These are phyloP conservation scores for rat (Rattus norvegicus) DNA, from an alignment of 2,113 vertebrate genomes.

Conservation along the genomic window DNA sequence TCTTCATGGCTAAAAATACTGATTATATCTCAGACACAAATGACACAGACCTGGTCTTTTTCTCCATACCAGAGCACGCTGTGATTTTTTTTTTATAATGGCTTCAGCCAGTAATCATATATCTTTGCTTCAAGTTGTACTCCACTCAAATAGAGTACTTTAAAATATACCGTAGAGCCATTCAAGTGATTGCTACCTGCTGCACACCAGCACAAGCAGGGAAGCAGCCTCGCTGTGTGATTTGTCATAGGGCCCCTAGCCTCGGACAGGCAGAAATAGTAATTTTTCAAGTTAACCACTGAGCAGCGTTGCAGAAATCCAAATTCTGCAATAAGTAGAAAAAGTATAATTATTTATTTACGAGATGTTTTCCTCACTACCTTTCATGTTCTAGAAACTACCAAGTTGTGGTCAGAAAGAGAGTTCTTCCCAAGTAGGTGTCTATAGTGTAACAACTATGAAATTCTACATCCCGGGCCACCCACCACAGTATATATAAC, in stretches of 20 bases:
- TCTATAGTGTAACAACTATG: not conserved
- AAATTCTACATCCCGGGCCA: not conserved
- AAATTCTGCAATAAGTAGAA: not conserved
- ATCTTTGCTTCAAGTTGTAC: not conserved
- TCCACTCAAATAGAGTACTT: slow-evolving; percentile 21
- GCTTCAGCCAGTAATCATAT: slow-evolving; percentile 48
- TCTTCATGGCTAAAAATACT: slow-evolving; percentile 62
- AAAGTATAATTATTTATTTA: not conserved
- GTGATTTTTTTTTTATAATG: slow-evolving; percentile 28
- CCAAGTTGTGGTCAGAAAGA: not conserved
- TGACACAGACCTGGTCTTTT: slow-evolving; percentile 67
- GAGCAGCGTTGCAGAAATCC: not conserved
- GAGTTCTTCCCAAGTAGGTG: not conserved
- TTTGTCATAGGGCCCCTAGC: not conserved
- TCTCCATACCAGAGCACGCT: slow-evolving; percentile 44
- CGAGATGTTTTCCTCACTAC: not conserved
- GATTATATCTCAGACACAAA: slow-evolving; percentile 71
- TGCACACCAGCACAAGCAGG: not conserved
- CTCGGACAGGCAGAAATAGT: not conserved
- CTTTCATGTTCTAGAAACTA: not conserved
- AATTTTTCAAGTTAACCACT: not conserved
- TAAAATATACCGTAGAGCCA: not conserved
- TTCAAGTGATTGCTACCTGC: not conserved
- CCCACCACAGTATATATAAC: fast-evolving
- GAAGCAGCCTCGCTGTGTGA: not conserved